Conservation (phyloP, 2,797 vertebrate species). For the Clamator glandarius region DNA sequence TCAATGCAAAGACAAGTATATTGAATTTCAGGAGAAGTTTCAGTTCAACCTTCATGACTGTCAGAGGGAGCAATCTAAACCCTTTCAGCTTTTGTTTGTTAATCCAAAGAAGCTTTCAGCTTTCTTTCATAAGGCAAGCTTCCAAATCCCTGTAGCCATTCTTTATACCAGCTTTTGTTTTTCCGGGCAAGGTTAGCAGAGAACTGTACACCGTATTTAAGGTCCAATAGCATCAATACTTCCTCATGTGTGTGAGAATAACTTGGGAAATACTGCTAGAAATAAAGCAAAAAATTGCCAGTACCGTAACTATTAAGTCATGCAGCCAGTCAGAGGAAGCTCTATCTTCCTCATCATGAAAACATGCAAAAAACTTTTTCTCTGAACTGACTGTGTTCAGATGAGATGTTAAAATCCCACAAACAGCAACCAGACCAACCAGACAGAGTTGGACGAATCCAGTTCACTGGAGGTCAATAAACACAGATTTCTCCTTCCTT, state of each 20-base stretch:
- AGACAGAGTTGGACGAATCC: not conserved
- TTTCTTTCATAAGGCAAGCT: not conserved
- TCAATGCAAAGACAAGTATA: not conserved
- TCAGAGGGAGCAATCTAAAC: not conserved
- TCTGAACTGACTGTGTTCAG: not conserved
- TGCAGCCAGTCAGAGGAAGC: not conserved
- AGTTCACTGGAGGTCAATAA: not conserved
- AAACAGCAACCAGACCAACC: not conserved
- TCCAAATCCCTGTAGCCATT: not conserved
- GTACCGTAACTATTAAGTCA: not conserved
- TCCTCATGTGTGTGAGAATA: not conserved
- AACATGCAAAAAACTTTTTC: not conserved
- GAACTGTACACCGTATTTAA: not conserved
- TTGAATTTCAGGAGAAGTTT: not conserved
- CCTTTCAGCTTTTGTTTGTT: not conserved
- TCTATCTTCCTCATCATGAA: not conserved
- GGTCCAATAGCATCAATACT: not conserved
- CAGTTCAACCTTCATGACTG: not conserved
- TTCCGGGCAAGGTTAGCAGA: not conserved
- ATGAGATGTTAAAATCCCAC: not conserved
- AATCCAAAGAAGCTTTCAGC: not conserved
- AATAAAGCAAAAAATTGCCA: not conserved
- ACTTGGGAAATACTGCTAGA: not conserved
- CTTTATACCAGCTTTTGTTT: not conserved
- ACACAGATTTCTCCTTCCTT: not conserved